phyloP scores from a whole-genome alignment of 1,140 invertebrate genomes.

The Sycophila sp. region DNA sequence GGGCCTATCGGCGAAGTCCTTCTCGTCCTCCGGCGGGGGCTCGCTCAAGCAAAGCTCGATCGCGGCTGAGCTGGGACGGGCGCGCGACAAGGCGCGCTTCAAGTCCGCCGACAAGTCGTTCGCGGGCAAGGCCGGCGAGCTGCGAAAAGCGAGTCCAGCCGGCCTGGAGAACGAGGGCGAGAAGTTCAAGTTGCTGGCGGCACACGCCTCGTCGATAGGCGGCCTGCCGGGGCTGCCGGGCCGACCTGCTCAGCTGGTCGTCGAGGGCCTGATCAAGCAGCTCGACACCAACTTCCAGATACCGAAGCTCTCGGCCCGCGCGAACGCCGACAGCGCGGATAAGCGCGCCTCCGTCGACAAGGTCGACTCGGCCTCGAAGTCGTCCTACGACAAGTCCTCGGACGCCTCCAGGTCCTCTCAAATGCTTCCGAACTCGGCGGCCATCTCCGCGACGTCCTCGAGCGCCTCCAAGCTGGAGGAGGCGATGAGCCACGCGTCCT shows the following conservation, averaged over 20 bases:
- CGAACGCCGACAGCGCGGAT: conserved; percentile 54
- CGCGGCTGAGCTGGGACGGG: conserved; percentile 69
- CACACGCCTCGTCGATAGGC: conserved; percentile 66
- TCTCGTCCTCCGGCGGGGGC: conserved; percentile 49
- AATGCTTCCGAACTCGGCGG: conserved; percentile 40
- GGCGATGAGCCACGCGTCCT: background rate
- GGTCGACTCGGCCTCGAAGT: conserved; percentile 34
- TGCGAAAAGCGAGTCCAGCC: conserved; percentile 73
- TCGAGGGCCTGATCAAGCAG: conserved; percentile 80
- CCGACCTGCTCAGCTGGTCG: conserved; percentile 65
- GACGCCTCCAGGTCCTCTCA: conserved; percentile 23
- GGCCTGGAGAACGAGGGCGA: conserved; percentile 73
- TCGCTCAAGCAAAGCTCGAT: conserved; percentile 63
- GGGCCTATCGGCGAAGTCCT: conserved; percentile 57
- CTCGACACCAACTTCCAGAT: conserved; percentile 88
- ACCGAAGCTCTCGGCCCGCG: conserved; percentile 78
- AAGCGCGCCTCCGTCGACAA: conserved; percentile 45
- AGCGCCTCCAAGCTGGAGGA: conserved; percentile 2
- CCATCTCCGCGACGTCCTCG: conserved; percentile 21
- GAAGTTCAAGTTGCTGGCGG: conserved; percentile 65
- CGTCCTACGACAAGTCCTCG: background rate
- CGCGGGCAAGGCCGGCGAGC: conserved; percentile 69
- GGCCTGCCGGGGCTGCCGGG: conserved; percentile 62
- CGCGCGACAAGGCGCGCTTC: conserved; percentile 67
- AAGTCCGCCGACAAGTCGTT: conserved; percentile 71